These are phyloP conservation scores for Catharus minimus DNA, from an alignment of 2,113 vertebrate genomes.

Conservation along the genomic window DNA sequence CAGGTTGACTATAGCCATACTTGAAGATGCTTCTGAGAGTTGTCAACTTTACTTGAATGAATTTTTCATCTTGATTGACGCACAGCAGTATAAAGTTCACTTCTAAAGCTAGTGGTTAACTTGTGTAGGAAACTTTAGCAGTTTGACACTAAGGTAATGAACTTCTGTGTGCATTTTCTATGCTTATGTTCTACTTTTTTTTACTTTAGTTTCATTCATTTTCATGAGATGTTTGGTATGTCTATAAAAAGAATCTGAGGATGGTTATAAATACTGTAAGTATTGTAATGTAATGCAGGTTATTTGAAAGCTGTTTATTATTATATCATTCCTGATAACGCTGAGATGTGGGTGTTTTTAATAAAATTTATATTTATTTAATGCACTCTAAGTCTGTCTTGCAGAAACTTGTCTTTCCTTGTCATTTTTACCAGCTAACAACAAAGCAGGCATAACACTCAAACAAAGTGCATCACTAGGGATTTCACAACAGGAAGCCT, in stretches of 20 bases:
- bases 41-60: slow-evolving; percentile 98
- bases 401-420: slow-evolving; percentile 42
- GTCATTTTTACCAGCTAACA: neutral
- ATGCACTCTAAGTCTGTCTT: slow-evolving; percentile 78
- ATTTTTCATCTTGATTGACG: slow-evolving; percentile 85
- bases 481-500: neutral
- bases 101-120: slow-evolving; percentile 87
- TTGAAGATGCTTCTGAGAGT: slow-evolving; percentile 92
- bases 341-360: slow-evolving; percentile 99
- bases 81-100: slow-evolving; percentile 82
- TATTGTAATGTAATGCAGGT: slow-evolving; percentile 99
- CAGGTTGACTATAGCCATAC: slow-evolving; percentile 95
- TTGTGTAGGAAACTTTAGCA: slow-evolving; percentile 83
- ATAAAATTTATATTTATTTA: slow-evolving; percentile 99
- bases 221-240: slow-evolving; percentile 86
- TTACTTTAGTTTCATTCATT: slow-evolving; percentile 80
- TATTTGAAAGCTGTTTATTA: slow-evolving; percentile 99
- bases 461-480: neutral
- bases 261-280: slow-evolving; percentile 98
- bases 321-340: slow-evolving; percentile 99
- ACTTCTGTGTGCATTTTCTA: slow-evolving; percentile 83
- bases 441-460: neutral
- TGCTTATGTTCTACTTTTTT: slow-evolving; percentile 76
- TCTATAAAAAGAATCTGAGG: slow-evolving; percentile 83
- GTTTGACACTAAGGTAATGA: slow-evolving; percentile 93